Base-by-base conservation (phyloP, 2,113 vertebrate genomes). In the Phainopepla nitens region DNA sequence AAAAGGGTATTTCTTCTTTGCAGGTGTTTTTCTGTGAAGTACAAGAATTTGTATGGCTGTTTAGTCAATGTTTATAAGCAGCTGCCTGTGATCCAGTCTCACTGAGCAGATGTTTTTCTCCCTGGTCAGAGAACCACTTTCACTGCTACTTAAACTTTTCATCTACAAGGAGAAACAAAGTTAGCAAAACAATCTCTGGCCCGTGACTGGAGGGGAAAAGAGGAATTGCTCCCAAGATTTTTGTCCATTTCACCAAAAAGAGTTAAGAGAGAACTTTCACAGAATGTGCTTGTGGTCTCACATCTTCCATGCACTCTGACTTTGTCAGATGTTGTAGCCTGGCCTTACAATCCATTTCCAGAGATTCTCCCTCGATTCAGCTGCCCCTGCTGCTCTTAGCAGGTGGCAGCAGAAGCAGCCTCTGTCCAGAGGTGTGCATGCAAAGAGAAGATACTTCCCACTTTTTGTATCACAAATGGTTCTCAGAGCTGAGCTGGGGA, bases 351-450 rank as follows among this genome's bases (percentile, higher is more conserved):
- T 60, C 31, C 28, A 18, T 73, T 69, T 73, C 81, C 42, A 25
- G 6, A 78, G 56, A 62, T 50, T 47, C 11, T 73, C 22, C 2
- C 33, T 36, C 0, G 0, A 0, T 69, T 77, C 36, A 31, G 1
- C 15, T 42, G 4, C 4, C 4, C 3, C 33, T 53, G 0, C 24
- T 78, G 56, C 77, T 18, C 5, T 58, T 66, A 27, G 14, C 35
- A 75, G 31, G 27, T 36, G 72, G 54, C 71, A 69, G n/a, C 64
- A 70, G 6, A 18, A n/a, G 16, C 47, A 84, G 39, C 73, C 39
- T 39, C 29, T 89, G 24, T 15, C 73, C 39, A 29, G 33, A 47
- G 68, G 5, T 51, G 28, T 13, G 2, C 15, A 1, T 1, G 5
- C 27, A 49, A 56, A 60, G 65, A 69, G 73, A 71, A 45, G 31